Evolutionary conservation across 2,888 invertebrate genomes (phyloP).

Genomic region (Andrena bucephala): DNA sequence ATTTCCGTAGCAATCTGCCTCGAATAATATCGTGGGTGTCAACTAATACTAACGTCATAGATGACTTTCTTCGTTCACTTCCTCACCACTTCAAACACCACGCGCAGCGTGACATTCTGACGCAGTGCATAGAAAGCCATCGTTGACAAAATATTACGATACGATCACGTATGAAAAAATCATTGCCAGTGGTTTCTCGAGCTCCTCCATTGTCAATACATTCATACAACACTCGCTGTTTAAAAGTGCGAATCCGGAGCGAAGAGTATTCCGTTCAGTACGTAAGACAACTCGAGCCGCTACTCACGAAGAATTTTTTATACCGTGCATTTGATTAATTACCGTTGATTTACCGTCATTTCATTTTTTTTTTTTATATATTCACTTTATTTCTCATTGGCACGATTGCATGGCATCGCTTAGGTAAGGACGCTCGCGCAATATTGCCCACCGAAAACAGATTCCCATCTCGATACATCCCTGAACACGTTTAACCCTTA

Average conservation of each 20-base stretch:
- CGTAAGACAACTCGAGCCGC: slow-evolving; percentile 12
- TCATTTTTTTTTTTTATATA: slow-evolving; percentile 50
- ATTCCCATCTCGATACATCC: slow-evolving; percentile 15
- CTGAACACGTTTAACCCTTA: slow-evolving; percentile 51
- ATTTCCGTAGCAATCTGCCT: slow-evolving; percentile 31
- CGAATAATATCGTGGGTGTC: slow-evolving; percentile 21
- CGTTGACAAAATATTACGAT: slow-evolving; percentile 27
- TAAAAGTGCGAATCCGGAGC: neutral
- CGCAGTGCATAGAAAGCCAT: slow-evolving; percentile 28
- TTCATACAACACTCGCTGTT: neutral
- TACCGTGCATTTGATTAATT: slow-evolving; percentile 16
- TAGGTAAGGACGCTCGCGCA: slow-evolving; percentile 65
- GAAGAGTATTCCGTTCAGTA: neutral
- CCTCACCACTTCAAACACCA: neutral
- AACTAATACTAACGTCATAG: slow-evolving; percentile 14
- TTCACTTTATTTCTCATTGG: slow-evolving; percentile 66
- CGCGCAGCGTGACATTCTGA: neutral
- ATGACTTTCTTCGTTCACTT: slow-evolving; percentile 41
- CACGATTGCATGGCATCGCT: slow-evolving; percentile 77
- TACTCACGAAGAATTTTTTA: slow-evolving; percentile 11
- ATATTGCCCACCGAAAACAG: slow-evolving; percentile 21
- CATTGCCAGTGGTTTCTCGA: slow-evolving; percentile 33
- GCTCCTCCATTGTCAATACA: neutral
- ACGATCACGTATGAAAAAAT: slow-evolving; percentile 8
- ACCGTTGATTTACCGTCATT: slow-evolving; percentile 32